These are phyloP conservation scores for Actinia equina DNA, from an alignment of 64 coral and sea anemone species.

Conservation along the genomic window DNA sequence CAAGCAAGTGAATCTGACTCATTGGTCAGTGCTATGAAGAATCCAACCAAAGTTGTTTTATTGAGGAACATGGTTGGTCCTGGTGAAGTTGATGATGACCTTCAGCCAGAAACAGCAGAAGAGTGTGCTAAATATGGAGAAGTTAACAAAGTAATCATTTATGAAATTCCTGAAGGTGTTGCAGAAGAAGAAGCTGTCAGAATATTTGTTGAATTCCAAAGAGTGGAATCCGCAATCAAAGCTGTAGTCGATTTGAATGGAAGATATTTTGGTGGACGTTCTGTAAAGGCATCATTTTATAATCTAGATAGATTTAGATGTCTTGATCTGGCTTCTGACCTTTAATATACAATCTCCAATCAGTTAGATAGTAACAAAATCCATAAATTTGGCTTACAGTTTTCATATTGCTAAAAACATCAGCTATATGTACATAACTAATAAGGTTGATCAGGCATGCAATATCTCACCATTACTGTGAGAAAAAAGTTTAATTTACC, in stretches of 20 bases:
- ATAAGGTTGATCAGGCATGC: too few relatives aligned
- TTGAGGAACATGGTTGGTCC: constrained; percentile 98
- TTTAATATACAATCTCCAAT: neutral
- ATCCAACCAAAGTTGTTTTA: constrained; percentile 96
- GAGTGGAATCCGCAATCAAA: constrained; percentile 94
- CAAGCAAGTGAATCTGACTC: constrained; percentile 62
- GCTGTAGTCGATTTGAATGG: constrained; percentile 97
- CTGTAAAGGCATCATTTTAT: constrained; percentile 89
- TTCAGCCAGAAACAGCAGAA: constrained; percentile 91
- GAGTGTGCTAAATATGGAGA: constrained; percentile 97
- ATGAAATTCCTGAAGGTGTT: constrained; percentile 86
- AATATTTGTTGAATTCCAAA: constrained; percentile 98
- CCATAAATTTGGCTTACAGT: too few relatives aligned
- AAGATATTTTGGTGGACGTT: constrained; percentile 94
- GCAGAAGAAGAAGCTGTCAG: constrained; percentile 88
- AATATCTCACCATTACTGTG: too few relatives aligned
- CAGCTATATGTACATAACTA: too few relatives aligned
- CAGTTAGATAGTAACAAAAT: neutral
- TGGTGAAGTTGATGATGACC: constrained; percentile 94
- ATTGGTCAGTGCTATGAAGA: constrained; percentile 77
- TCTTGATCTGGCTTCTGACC: constrained; percentile 46
- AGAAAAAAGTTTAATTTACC: too few relatives aligned
- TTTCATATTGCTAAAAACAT: too few relatives aligned
- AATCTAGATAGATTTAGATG: constrained; percentile 97
- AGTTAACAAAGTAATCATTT: constrained; percentile 90